These are phyloP conservation scores for Onychostoma macrolepis DNA, from an alignment of 2,113 vertebrate species.

Conservation along the genomic window DNA sequence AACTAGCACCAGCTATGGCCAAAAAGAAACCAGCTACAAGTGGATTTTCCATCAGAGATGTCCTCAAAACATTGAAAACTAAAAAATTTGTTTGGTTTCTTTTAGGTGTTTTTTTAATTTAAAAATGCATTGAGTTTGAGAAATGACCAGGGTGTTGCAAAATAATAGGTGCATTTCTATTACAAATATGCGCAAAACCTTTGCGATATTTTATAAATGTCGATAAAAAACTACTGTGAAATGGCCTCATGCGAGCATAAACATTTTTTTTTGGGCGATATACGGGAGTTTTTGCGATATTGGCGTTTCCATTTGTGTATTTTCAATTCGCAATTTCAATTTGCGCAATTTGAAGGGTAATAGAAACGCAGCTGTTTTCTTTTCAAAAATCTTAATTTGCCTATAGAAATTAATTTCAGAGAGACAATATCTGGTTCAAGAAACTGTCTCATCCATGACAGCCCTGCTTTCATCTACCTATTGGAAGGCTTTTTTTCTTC, in stretches of 20 bases:
- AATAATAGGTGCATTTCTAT: not conserved
- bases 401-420: not conserved
- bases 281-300: too few relatives aligned
- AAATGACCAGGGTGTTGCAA: not conserved
- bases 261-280: too few relatives aligned
- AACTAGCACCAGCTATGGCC: not conserved
- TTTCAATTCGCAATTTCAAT: too few relatives aligned
- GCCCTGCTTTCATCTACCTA: not conserved
- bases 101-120: not conserved
- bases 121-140: not conserved
- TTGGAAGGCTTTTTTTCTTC: not conserved
- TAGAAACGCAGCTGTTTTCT: not conserved
- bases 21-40: not conserved
- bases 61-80: not conserved
- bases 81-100: not conserved
- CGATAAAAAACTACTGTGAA: not conserved
- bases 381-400: not conserved
- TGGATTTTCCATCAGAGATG: not conserved
- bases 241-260: too few relatives aligned
- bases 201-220: not conserved
- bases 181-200: not conserved
- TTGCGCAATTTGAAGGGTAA: too few relatives aligned
- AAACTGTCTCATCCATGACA: conserved; percentile 5
- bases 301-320: too few relatives aligned
- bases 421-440: not conserved